These are phyloP conservation scores for Orbicella faveolata DNA, from an alignment of 64 coral and sea anemone species.

Conservation along the genomic window DNA sequence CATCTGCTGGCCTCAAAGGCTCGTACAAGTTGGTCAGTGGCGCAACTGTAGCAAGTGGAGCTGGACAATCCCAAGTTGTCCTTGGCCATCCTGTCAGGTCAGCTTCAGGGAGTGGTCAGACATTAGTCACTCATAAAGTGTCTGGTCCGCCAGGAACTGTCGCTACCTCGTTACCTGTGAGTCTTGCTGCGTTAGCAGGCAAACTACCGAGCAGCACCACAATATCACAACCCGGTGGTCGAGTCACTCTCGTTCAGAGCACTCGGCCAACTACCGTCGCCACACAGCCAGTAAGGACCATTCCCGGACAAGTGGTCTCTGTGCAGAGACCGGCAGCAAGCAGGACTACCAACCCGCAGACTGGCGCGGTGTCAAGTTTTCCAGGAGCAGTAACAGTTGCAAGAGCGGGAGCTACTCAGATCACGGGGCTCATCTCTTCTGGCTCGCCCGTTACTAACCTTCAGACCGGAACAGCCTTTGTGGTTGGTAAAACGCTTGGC, in stretches of 20 bases:
- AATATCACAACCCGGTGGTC: conserved; percentile 8
- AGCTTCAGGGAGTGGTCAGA: background rate
- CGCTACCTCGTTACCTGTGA: conserved; percentile 30
- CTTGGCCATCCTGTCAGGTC: conserved; percentile 25
- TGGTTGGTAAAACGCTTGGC: background rate
- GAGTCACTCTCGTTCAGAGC: conserved; percentile 28
- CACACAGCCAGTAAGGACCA: conserved; percentile 15
- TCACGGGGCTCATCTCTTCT: background rate
- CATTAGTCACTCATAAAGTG: background rate
- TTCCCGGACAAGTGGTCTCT: conserved; percentile 2
- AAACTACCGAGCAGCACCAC: conserved; percentile 27
- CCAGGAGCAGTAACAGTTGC: conserved; percentile 29
- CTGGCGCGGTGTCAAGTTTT: background rate
- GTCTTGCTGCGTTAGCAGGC: conserved; percentile 25
- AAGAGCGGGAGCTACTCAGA: background rate
- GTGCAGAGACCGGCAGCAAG: background rate
- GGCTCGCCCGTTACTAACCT: background rate
- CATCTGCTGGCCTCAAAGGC: conserved; percentile 12
- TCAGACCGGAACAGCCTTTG: background rate
- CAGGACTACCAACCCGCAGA: background rate
- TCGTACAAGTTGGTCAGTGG: conserved; percentile 44
- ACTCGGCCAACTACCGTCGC: background rate
- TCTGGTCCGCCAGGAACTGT: background rate
- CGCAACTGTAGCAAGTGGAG: background rate
- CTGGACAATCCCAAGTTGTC: conserved; percentile 30